Evolutionary conservation across 2,888 invertebrate genomes (phyloP).

Genomic region (Caenorhabditis plicata): DNA sequence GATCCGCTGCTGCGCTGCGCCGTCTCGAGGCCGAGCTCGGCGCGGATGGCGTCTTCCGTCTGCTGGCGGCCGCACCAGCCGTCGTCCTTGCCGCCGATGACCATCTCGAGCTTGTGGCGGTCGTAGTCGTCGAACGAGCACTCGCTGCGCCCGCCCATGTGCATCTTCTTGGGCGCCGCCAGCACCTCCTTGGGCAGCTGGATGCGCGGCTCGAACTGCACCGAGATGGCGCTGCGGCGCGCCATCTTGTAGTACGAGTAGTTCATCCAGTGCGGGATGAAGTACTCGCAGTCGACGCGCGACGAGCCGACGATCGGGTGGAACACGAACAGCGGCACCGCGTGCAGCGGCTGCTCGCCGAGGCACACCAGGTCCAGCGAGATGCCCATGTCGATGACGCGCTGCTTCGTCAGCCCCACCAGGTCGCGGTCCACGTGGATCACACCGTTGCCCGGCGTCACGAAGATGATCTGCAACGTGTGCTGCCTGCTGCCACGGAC

Average conservation of each 20-base stretch:
- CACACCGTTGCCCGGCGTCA: constrained; percentile 96
- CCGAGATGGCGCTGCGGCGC: constrained; percentile 37
- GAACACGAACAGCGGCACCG: constrained; percentile 83
- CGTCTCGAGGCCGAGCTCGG: background rate
- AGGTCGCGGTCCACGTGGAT: constrained; percentile 96
- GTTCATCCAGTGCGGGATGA: constrained; percentile 67
- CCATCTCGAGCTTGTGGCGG: constrained; percentile 4
- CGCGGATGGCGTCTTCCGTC: background rate
- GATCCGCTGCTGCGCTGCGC: no score
- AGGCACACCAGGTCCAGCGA: constrained; percentile 71
- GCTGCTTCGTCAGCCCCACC: constrained; percentile 95
- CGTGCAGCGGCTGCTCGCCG: constrained; percentile 96
- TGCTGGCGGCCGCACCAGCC: constrained; percentile 6
- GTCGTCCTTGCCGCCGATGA: constrained; percentile 10
- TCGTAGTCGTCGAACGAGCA: constrained; percentile 10
- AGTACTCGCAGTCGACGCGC: constrained; percentile 42
- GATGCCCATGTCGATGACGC: constrained; percentile 92
- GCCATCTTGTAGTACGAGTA: constrained; percentile 58
- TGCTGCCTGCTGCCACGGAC: background rate
- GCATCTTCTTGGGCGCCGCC: constrained; percentile 31
- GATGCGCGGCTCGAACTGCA: constrained; percentile 56
- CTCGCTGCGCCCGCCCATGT: constrained; percentile 6
- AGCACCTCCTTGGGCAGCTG: constrained; percentile 50
- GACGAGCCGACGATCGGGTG: constrained; percentile 33
- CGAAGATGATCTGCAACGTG: constrained; percentile 77